These are phyloP conservation scores for Drosophila asahinai DNA, from an alignment of 1,140 invertebrate genomes.

Conservation along the genomic window DNA sequence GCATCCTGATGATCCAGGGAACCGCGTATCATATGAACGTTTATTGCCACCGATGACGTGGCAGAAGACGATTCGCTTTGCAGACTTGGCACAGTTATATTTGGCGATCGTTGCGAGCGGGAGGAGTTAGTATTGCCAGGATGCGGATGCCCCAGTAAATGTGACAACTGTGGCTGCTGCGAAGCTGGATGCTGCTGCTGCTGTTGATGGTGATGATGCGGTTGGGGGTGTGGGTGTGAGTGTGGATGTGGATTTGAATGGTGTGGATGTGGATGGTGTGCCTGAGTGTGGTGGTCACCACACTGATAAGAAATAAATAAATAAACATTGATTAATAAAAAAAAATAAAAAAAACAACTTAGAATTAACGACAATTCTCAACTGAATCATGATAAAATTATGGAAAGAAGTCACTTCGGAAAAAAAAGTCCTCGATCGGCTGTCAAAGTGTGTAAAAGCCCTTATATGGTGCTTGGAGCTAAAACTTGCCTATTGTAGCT, in stretches of 20 bases:
- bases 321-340: background rate
- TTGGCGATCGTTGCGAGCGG: constrained; percentile 75
- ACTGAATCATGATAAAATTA: background rate
- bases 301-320: constrained; percentile 1
- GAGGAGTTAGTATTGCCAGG: constrained; percentile 10
- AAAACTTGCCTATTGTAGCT: too few species aligned
- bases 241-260: background rate
- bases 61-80: constrained; percentile 77
- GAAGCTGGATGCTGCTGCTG: constrained; percentile 79
- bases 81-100: constrained; percentile 72
- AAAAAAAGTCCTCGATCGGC: too few species aligned
- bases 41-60: constrained; percentile 38
- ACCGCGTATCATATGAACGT: constrained; percentile 82
- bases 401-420: too few species aligned
- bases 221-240: constrained; percentile 7
- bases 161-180: constrained; percentile 86
- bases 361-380: background rate
- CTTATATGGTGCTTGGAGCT: too few species aligned
- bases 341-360: background rate
- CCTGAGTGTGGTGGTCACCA: constrained; percentile 13
- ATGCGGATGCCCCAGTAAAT: constrained; percentile 73
- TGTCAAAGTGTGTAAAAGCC: too few species aligned
- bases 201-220: constrained; percentile 26
- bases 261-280: constrained; percentile 16
- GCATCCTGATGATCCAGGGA: constrained; percentile 65